Base-by-base conservation (phyloP, 1,140 invertebrate genomes). In the Penaeus japonicus region DNA sequence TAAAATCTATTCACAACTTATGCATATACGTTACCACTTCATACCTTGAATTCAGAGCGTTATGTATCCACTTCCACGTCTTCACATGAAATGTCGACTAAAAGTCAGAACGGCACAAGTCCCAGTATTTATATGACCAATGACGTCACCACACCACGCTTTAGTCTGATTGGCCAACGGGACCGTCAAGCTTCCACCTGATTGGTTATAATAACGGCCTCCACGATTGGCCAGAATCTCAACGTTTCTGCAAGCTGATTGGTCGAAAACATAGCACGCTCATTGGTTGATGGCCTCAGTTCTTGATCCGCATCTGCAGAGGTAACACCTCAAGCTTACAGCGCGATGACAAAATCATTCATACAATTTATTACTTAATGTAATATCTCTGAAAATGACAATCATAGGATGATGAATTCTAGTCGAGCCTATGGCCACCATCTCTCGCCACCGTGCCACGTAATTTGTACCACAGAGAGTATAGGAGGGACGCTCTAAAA, bases 31-130 rank as follows among this genome's bases (percentile, higher is more conserved):
- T 24, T 30, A 24, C 20, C 30, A 70, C 30, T 24, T 47, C 79
- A 55, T 88, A 88, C 86, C 86, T 88, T 30, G 15, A 77, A 12
- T 55, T 62, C 20, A 27, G 70, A 54, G 59, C 70, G 75, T 59
- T 10, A 39, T 84, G 22, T 27, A 27, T 35, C n/a, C 53, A 30
- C 32, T n/a, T 59, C 73, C 17, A 18, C 20, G n/a, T 24, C n/a
- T 2, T 15, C 73, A 84, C 82, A 54, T 7, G 73, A 20, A 84
- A 89, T 89, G 87, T 70, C 39, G 87, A 89, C 87, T 84, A 85
- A 89, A 89, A 62, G 87, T 57, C 55, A 89, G 78, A 90, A 90
- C 78, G 84, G 85, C 82, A 54, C 65, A 90, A 75, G 85, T 90
- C 85, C 59, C 85, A 59, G 17, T 82, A 87, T 90, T 65, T 87